Percentiles rank a stretch among this genome's conserved stretches.
Conservation (phyloP, 2,888 invertebrate genomes). For the Cryptus viduatorius region DNA sequence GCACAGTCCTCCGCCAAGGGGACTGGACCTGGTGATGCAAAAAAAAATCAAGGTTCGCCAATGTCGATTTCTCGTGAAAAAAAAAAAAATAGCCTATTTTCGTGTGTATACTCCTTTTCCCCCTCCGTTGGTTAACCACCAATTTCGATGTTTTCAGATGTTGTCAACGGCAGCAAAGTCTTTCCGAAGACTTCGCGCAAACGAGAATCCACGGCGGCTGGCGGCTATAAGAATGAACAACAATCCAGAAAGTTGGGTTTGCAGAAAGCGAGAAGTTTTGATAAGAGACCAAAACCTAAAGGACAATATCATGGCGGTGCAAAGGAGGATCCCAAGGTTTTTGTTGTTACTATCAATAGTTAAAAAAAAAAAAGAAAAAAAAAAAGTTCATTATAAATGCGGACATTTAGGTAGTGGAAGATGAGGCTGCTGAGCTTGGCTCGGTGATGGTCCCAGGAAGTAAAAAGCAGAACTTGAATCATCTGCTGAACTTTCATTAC, state of each 20-base stretch:
- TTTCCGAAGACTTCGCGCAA: constrained; percentile 87
- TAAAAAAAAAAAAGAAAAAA: neutral
- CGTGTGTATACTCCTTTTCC: neutral
- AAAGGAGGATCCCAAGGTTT: constrained; percentile 90
- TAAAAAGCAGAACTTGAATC: constrained; percentile 96
- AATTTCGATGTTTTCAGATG: constrained; percentile 74
- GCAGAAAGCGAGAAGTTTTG: constrained; percentile 89
- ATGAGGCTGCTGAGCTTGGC: constrained; percentile 90
- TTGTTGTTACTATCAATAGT: neutral
- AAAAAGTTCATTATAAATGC: too few relatives aligned
- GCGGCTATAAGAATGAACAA: constrained; percentile 88
- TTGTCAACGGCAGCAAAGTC: constrained; percentile 76
- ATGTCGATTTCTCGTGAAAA: neutral
- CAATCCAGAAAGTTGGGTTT: constrained; percentile 88
- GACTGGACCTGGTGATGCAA: constrained; percentile 89
- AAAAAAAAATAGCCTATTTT: neutral
- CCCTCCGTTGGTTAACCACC: neutral
- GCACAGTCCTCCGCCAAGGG: constrained; percentile 90
- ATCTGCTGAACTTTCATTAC: constrained; percentile 97
- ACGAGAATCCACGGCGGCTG: constrained; percentile 87
- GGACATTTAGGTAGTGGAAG: constrained; percentile 85
- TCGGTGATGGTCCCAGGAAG: constrained; percentile 93
- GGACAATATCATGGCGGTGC: constrained; percentile 88
- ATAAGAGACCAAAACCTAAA: constrained; percentile 91
- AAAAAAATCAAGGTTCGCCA: constrained; percentile 89